Evolutionary conservation across 2,113 vertebrate species (phyloP).

Genomic region (Zapornia atra): DNA sequence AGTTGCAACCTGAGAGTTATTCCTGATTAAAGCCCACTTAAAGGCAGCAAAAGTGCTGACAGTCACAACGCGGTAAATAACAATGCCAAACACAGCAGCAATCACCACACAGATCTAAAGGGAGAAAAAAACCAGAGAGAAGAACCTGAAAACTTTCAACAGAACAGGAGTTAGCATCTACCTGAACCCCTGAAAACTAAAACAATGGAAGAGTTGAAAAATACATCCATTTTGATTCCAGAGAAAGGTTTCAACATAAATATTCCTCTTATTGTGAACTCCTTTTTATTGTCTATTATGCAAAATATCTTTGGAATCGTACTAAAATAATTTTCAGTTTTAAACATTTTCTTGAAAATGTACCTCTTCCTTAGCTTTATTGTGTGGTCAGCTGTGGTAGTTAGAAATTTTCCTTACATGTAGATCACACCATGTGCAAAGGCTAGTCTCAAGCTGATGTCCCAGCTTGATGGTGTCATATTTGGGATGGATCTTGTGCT

Average conservation of each 20-base stretch:
- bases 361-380: not conserved
- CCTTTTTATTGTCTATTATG: not conserved
- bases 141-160: not conserved
- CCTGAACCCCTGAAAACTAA: not conserved
- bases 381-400: not conserved
- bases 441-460: not conserved
- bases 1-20: constrained; percentile 96
- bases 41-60: constrained; percentile 95
- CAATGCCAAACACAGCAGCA: constrained; percentile 91
- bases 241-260: not conserved
- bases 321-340: not conserved
- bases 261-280: not conserved
- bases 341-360: not conserved
- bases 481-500: not conserved
- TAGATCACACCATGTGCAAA: not conserved
- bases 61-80: constrained; percentile 94
- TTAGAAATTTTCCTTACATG: not conserved
- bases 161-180: not conserved
- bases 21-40: constrained; percentile 93
- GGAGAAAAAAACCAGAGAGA: not conserved
- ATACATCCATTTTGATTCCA: not conserved
- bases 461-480: not conserved
- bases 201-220: not conserved
- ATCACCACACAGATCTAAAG: constrained; percentile 92
- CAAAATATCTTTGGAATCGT: not conserved